Evolutionary conservation across 2,797 vertebrate species (phyloP), one percentile per base, ranked within the genome.

Genomic region (Tolypeutes matacus): DNA sequence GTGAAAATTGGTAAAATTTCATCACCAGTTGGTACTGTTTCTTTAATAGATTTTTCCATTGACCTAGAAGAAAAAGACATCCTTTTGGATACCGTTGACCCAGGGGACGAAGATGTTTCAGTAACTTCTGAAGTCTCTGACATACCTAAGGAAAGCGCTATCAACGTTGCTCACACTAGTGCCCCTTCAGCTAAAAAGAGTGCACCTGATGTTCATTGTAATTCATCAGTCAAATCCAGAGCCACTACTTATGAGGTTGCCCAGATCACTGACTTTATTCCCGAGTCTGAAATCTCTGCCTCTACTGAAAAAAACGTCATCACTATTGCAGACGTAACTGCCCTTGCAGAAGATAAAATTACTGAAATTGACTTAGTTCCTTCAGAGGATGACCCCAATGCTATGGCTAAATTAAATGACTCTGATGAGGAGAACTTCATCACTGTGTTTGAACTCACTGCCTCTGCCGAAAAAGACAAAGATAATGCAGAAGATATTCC

Each of bases 391-490:
- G 85, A 62, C n/a, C 27, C 65, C 13, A 34, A 14, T 75, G 17
- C 31, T 89, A 29, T 39, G 11, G 67, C 78, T 69, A 76, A 92
- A 84, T 29, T 91, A 65, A 80, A 5, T 29, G 90, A 96, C 4
- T 80, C 84, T 0, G 94, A 96, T 31, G 91, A 96, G 6, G 96
- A 96, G 75, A 95, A 96, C 34, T 87, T 97, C 56, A 94, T 93
- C 67, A 96, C 96, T 60, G 95, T 96, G 27, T 96, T 97, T 95
- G 96, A 96, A 58, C 93, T 97, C 42, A 93, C 86, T 58, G 69
- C 64, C 42, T 46, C 95, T 80, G 53, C 14, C 25, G 75, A 96
- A 42, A 93, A 83, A 87, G 81, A 77, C 36, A 89, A 95, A 82
- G 84, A 87, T 25, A 89, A 90, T 25, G 2, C 39, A 60, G 94